phyloP scores from a whole-genome alignment of 2,797 vertebrate genomes.

The Lepidocolaptes lacrymiger region DNA sequence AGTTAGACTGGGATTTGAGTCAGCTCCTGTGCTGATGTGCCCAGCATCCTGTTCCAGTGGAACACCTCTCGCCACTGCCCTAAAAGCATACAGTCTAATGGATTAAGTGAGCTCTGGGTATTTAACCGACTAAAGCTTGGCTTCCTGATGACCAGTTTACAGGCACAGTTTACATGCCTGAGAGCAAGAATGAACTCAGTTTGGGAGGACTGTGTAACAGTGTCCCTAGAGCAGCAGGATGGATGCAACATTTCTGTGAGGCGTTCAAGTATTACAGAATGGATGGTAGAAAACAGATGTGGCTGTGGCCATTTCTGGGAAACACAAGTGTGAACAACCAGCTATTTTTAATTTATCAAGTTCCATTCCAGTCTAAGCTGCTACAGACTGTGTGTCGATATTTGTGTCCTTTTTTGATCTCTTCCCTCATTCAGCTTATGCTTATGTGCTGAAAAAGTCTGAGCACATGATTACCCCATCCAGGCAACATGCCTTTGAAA shows the following conservation, averaged over 20 bases:
- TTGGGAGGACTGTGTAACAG: not conserved
- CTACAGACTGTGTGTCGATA: conserved; percentile 48
- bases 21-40: not conserved
- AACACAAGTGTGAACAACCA: conserved; percentile 43
- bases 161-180: not conserved
- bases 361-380: conserved; percentile 58
- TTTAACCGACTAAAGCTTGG: not conserved
- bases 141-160: not conserved
- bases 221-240: not conserved
- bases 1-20: not conserved
- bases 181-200: conserved; percentile 10
- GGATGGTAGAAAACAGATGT: not conserved
- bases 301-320: conserved; percentile 40
- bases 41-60: not conserved
- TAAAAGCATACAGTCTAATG: not conserved
- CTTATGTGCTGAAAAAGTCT: conserved; percentile 60
- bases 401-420: conserved; percentile 66
- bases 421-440: conserved; percentile 48
- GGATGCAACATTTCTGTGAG: not conserved
- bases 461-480: conserved; percentile 65
- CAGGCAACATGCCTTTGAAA: conserved; percentile 67
- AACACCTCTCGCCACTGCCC: not conserved
- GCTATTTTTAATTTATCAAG: conserved; percentile 58
- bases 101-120: not conserved
- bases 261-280: not conserved